Evolutionary conservation across 2,113 vertebrate genomes (phyloP).

Genomic region (Jacana jacana): DNA sequence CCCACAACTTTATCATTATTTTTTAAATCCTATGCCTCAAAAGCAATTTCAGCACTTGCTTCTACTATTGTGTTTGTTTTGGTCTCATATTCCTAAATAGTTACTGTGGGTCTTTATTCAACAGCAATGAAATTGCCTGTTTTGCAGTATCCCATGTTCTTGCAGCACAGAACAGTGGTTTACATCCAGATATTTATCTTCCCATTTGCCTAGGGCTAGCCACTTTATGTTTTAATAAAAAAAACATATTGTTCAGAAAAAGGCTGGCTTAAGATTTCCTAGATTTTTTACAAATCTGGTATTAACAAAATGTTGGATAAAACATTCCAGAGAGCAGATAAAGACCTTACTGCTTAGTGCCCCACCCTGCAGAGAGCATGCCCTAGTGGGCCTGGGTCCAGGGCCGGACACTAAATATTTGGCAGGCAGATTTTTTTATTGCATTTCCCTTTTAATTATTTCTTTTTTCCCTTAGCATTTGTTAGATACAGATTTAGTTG

Average conservation of each 20-base stretch:
- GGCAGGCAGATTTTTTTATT: not conserved
- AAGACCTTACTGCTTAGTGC: not conserved
- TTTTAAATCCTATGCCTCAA: not conserved
- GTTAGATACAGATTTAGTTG: not conserved
- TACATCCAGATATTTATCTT: not conserved
- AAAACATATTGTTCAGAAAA: not conserved
- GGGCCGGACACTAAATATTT: not conserved
- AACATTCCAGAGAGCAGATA: slow-evolving; percentile 22
- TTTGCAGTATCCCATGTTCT: not conserved
- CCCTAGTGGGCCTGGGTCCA: not conserved
- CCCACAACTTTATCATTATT: not conserved
- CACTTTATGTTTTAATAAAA: not conserved
- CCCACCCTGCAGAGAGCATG: not conserved
- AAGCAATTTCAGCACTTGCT: not conserved
- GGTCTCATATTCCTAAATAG: not conserved
- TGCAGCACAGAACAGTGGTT: not conserved
- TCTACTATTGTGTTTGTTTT: not conserved
- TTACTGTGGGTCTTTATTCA: not conserved
- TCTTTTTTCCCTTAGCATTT: not conserved
- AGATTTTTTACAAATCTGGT: not conserved
- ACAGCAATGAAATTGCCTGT: not conserved
- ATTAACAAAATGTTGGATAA: not conserved
- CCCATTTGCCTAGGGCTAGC: not conserved
- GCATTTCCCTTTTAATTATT: not conserved
- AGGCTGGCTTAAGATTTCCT: not conserved